Percentiles rank a stretch among this genome's conserved stretches.
Evolutionary conservation across 2,888 invertebrate species (phyloP).

Genomic region (Ophion obscuratus): DNA sequence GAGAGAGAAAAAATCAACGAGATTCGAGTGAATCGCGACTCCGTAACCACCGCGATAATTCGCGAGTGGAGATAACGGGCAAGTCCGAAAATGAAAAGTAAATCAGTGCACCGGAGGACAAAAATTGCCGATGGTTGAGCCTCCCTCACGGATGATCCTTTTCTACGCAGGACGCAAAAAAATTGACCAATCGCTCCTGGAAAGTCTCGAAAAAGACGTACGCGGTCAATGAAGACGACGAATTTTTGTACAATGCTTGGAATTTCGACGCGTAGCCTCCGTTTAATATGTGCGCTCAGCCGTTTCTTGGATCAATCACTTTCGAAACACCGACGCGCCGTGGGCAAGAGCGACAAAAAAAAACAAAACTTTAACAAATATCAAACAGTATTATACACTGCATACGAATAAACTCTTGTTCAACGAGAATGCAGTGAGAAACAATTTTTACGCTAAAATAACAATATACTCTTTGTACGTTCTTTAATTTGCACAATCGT

Average conservation of each 20-base stretch:
- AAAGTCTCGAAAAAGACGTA: background rate
- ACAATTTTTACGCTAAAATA: slow-evolving; percentile 37
- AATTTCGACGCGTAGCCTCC: background rate
- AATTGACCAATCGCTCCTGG: background rate
- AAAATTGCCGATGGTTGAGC: background rate
- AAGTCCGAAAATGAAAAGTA: background rate
- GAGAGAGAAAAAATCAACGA: slow-evolving; percentile 35
- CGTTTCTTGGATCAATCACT: background rate
- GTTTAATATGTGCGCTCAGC: background rate
- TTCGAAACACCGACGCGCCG: background rate
- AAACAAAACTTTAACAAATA: slow-evolving; percentile 22
- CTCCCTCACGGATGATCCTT: slow-evolving; percentile 4
- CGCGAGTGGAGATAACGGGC: background rate
- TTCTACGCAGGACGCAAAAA: background rate
- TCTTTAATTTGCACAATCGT: slow-evolving; percentile 18
- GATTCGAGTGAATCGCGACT: slow-evolving; percentile 11
- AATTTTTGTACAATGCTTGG: slow-evolving; percentile 29
- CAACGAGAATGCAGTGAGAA: slow-evolving; percentile 43
- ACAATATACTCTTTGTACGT: slow-evolving; percentile 25
- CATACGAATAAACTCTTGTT: slow-evolving; percentile 58
- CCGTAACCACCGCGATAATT: background rate
- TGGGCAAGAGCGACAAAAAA: background rate
- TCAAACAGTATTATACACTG: slow-evolving; percentile 61
- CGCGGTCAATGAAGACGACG: background rate
- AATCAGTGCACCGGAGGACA: background rate